Base-by-base conservation (phyloP, 2,797 vertebrate species). In the Catostomus latipinnis region DNA sequence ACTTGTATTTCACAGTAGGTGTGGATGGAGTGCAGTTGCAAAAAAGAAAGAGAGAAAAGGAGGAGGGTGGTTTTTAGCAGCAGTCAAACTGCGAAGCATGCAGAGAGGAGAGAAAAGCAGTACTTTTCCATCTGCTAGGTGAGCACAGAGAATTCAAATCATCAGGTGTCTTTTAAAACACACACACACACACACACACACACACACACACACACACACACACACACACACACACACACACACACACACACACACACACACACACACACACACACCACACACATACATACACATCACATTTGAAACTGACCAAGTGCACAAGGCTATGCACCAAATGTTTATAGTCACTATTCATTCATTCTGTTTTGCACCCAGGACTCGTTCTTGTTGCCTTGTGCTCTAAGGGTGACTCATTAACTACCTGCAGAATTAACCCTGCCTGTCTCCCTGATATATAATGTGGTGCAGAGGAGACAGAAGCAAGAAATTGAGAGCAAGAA, bases 241-340 rank as follows among this genome's bases (percentile, higher is more conserved):
- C 57, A 60, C 56, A 48, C 53, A 71, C 45, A 72, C 57, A 88
- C 71, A 84, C 43, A 81, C 57, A 78, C 72, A 82, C 79, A 84
- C 81, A 83, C 84, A 65, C 66, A 14, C 22, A 82, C 63, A 22
- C 80, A 58, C 49, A n/a, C n/a, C 79, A 84, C 81, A 83, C 84
- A 65, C 66, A 14, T 16, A 82, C 63, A 22, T 78, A 58, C 49
- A 84, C 83, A 87, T 79, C 84, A 62, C 52, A 76, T 85, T 75
- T 72, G 68, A 80, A 67, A 54, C 60, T 50, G 34, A 43, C 75
- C 67, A 60, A 78, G 43, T 54, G 70, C n/a, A 61, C 22, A 60
- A 61, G 16, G 53, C 9, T 8, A 11, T 18, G 14, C 34, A 58
- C 75, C 79, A 84, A 56, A 49, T 81, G 62, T 71, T 81, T 78